Evolutionary conservation across 2,113 vertebrate species (phyloP), one percentile per base, ranked within the genome.

Genomic region (Pardalotus punctatus): DNA sequence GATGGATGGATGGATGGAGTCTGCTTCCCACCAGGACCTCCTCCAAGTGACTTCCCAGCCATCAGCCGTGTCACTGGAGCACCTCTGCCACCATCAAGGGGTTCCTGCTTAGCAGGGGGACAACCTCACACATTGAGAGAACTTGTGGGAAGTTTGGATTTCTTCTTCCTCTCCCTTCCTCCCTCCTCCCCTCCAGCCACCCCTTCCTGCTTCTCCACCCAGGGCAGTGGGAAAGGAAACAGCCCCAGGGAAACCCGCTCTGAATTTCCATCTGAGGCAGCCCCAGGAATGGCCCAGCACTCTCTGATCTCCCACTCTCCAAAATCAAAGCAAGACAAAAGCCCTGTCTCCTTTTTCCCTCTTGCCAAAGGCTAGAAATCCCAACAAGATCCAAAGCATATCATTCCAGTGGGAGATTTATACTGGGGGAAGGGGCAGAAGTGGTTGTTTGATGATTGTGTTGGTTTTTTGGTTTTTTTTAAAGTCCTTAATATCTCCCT

Each of bases 251-350:
- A 65, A 69, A 27, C 23, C 2, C 1, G 10, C 50, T 47, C 76
- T 76, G 81, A 33, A 43, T 93, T 88, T 81, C 86, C 94, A 89
- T 67, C 78, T 90, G 74, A 56, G 58, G 12, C 65, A 31, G 54
- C 54, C 62, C 58, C 1, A 0, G 71, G 60, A 64, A 60, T 0
- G 14, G 57, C 78, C 86, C 71, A 8, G 48, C 90, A 14, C 9
- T 4, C 73, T 29, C 5, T 6, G 29, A 62, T 89, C 91, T 54
- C 5, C 38, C 85, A 16, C 35, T 36, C 69, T n/a, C 45, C 80
- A 31, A 36, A 91, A 84, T 84, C 88, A 92, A 93, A 94, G 85
- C 86, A 77, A 73, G 25, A 58, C 77, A 51, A 85, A 88, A 42
- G 28, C 90, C 28, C 7, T 16, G 45, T 86, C 81, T 78, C 78